Conservation (phyloP, 1,140 invertebrate genomes). For the Heliconius congener region DNA sequence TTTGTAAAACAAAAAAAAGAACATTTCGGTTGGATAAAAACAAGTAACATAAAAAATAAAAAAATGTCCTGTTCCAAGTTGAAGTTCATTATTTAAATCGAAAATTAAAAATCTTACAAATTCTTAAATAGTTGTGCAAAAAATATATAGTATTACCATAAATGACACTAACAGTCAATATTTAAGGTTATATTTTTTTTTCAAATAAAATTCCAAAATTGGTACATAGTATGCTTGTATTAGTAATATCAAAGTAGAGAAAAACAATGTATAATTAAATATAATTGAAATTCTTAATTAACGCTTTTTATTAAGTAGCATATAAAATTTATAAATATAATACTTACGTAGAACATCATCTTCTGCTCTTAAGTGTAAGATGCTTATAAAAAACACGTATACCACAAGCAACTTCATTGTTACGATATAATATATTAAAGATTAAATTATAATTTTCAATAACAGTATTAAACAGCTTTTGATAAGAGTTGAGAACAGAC, state of each 20-base stretch:
- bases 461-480: slow-evolving; percentile 34
- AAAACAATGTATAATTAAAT: not conserved
- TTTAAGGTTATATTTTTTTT: no score
- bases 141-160: no score
- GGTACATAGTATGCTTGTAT: not conserved
- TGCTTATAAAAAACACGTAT: slow-evolving; percentile 44
- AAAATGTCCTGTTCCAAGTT: no score
- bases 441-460: slow-evolving; percentile 13
- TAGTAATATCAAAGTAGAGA: not conserved
- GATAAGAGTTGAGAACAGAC: slow-evolving; percentile 50
- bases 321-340: not conserved
- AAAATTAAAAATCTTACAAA: no score
- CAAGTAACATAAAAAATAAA: no score
- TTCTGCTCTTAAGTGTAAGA: slow-evolving; percentile 37
- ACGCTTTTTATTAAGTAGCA: not conserved
- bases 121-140: no score
- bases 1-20: no score
- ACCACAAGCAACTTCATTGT: slow-evolving; percentile 45
- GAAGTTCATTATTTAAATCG: no score
- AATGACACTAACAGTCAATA: no score
- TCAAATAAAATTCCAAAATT: no score
- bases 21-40: no score
- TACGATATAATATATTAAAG: not conserved
- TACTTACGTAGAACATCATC: slow-evolving; percentile 57
- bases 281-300: not conserved